Evolutionary conservation across 2,113 vertebrate genomes (phyloP).

Genomic region (Pseudopodoces humilis): DNA sequence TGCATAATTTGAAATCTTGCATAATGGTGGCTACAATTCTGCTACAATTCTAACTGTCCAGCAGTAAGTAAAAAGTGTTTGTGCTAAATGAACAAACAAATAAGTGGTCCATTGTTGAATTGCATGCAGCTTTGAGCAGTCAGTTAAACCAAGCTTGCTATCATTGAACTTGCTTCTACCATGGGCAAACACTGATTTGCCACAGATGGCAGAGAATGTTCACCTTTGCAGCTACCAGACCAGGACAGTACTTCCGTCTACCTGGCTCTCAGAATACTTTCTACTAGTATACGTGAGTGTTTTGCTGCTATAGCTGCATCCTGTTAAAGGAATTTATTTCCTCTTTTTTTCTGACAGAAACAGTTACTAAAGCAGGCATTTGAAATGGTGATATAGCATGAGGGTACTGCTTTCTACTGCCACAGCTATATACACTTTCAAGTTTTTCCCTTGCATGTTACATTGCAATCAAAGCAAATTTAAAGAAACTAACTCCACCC

Average conservation of each 20-base stretch:
- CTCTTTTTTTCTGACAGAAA: background rate
- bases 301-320: background rate
- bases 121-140: background rate
- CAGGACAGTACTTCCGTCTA: background rate
- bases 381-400: background rate
- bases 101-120: rapidly evolving
- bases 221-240: background rate
- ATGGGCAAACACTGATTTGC: background rate
- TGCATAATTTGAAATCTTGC: background rate
- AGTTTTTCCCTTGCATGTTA: background rate
- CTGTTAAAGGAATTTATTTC: background rate
- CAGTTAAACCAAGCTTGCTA: background rate
- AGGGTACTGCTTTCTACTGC: background rate
- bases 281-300: background rate
- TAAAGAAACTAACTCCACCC: background rate
- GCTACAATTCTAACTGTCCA: background rate
- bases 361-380: background rate
- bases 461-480: background rate
- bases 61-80: background rate
- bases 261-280: background rate
- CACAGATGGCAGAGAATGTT: background rate
- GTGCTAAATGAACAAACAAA: background rate
- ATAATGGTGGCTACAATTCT: background rate
- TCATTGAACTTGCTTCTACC: background rate
- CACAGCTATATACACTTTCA: background rate